phyloP scores from a whole-genome alignment of 2,797 vertebrate species.

The Danio choprae region DNA sequence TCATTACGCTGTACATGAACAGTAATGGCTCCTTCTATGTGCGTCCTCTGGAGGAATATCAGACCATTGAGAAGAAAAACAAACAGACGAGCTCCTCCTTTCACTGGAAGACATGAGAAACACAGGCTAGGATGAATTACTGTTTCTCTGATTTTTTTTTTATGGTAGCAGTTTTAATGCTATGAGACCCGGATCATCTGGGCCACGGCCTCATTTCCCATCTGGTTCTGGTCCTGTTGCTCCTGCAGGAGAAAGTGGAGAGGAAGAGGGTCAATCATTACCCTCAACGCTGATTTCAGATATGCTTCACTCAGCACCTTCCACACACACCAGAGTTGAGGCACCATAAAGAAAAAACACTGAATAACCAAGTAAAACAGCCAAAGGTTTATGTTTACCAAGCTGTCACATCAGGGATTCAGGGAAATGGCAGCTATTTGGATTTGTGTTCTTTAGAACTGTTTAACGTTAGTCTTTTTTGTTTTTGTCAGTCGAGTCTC shows the following conservation, averaged over 20 bases:
- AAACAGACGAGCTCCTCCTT: slow-evolving; percentile 7
- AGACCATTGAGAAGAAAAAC: background rate
- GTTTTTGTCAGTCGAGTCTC: background rate
- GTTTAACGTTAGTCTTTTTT: background rate
- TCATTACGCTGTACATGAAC: slow-evolving; percentile 28
- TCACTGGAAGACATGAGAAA: background rate
- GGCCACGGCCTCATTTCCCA: slow-evolving; percentile 89
- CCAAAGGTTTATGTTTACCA: slow-evolving; percentile 43
- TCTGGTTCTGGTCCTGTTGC: slow-evolving; percentile 84
- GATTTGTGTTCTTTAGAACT: background rate
- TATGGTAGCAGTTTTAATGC: slow-evolving; percentile 64
- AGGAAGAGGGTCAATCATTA: slow-evolving; percentile 43
- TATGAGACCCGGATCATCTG: slow-evolving; percentile 95
- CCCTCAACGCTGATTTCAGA: slow-evolving; percentile 34
- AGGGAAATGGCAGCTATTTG: background rate
- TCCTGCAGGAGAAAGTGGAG: slow-evolving; percentile 55
- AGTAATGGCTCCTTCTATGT: slow-evolving; percentile 8
- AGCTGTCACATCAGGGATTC: background rate
- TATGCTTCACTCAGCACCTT: slow-evolving; percentile 31
- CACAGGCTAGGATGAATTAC: slow-evolving; percentile 1
- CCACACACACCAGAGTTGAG: background rate
- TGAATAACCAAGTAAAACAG: slow-evolving; percentile 35
- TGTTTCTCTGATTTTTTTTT: slow-evolving; percentile 13
- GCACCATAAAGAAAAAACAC: background rate
- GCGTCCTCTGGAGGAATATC: slow-evolving; percentile 13